Evolutionary conservation across 2,888 invertebrate genomes (phyloP).

Genomic region (Ethmia dodecea): DNA sequence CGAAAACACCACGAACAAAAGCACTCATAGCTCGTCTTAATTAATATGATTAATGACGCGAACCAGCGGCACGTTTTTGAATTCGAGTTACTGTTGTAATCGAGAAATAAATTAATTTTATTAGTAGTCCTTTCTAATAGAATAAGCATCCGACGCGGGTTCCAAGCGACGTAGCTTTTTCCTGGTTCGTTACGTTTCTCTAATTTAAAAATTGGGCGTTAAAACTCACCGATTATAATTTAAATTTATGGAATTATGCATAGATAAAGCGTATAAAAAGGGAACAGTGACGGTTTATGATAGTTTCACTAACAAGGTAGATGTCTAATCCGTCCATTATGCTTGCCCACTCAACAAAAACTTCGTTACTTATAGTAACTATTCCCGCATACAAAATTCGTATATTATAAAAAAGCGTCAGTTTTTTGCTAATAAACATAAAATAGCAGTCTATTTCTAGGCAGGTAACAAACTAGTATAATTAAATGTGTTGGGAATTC

Average conservation of each 20-base stretch:
- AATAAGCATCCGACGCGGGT: constrained; percentile 44
- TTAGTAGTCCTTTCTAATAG: constrained; percentile 72
- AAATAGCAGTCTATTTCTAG: too few species aligned
- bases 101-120: constrained; percentile 76
- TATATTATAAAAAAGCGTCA: too few species aligned
- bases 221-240: constrained; percentile 69
- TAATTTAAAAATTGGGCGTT: constrained; percentile 70
- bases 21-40: constrained; percentile 70
- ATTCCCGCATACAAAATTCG: too few species aligned
- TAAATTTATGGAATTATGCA: constrained; percentile 63
- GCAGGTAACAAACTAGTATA: constrained; percentile 1
- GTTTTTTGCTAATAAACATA: too few species aligned
- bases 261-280: constrained; percentile 52
- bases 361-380: too few species aligned
- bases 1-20: constrained; percentile 64
- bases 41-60: constrained; percentile 74
- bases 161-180: constrained; percentile 41
- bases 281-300: constrained; percentile 51
- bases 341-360: too few species aligned
- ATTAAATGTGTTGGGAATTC: constrained; percentile 46
- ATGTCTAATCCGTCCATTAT: too few species aligned
- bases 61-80: constrained; percentile 64
- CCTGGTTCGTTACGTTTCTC: constrained; percentile 59
- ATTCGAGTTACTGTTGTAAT: constrained; percentile 68
- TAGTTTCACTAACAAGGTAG: constrained; percentile 54